phyloP scores from a whole-genome alignment of 64 coral and sea anemone species.

The Porites lutea region DNA sequence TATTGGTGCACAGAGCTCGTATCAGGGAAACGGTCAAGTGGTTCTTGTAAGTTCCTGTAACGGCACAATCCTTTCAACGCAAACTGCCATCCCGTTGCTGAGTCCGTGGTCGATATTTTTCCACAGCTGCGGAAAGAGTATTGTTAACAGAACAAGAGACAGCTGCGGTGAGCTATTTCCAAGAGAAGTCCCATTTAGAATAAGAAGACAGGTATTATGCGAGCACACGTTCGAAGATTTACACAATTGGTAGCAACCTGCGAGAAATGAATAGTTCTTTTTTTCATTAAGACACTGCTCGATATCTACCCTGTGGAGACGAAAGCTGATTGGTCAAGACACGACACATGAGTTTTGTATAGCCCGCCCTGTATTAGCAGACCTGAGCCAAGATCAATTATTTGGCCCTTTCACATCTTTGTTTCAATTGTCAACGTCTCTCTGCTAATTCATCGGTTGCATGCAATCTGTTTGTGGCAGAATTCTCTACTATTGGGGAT shows the following conservation, averaged over 20 bases:
- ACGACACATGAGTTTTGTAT: constrained; percentile 85
- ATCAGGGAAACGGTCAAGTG: constrained; percentile 77
- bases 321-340: constrained; percentile 73
- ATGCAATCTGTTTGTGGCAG: constrained; percentile 71
- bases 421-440: constrained; percentile 97
- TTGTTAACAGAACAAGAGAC: constrained; percentile 90
- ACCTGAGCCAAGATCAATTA: constrained; percentile 88
- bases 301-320: constrained; percentile 82
- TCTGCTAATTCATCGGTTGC: constrained; percentile 78
- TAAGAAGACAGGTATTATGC: constrained; percentile 89
- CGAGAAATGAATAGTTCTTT: constrained; percentile 87
- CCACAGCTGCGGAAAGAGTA: constrained; percentile 89
- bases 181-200: constrained; percentile 87
- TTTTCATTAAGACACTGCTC: constrained; percentile 88
- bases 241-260: constrained; percentile 98
- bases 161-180: constrained; percentile 80
- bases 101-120: constrained; percentile 66
- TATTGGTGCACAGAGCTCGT: constrained; percentile 67
- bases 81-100: constrained; percentile 91
- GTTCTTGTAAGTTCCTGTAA: constrained; percentile 81
- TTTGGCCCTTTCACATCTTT: constrained; percentile 83
- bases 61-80: constrained; percentile 51
- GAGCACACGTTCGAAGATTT: constrained; percentile 92
- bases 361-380: constrained; percentile 78
- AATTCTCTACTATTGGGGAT: background rate